Percentiles rank a stretch among this genome's conserved stretches.
These are phyloP conservation scores for Romanogobio albipinnatus DNA, from an alignment of 2,113 vertebrate genomes.

Conservation along the genomic window DNA sequence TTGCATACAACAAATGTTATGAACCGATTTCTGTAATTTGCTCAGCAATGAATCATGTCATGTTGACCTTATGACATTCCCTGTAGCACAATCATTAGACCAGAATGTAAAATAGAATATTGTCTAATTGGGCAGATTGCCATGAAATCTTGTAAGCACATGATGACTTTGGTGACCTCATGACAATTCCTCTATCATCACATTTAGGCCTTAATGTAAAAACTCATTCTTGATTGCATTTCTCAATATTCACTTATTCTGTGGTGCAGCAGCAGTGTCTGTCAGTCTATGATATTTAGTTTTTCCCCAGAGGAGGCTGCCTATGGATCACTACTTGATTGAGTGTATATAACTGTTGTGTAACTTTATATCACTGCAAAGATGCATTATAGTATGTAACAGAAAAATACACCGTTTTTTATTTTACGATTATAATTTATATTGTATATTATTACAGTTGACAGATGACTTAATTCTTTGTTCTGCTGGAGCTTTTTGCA, in stretches of 20 bases:
- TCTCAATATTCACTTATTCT: not conserved
- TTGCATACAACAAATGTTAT: not conserved
- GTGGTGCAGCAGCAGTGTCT: too few species aligned
- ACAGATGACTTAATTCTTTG: not conserved
- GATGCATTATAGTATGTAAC: too few species aligned
- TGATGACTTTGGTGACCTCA: not conserved
- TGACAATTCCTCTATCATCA: not conserved
- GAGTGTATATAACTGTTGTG: too few species aligned
- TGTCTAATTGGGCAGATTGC: too few species aligned
- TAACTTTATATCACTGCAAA: too few species aligned
- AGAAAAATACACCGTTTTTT: too few species aligned
- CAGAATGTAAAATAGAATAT: not conserved
- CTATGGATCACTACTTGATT: too few species aligned
- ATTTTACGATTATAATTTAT: not conserved
- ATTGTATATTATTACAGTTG: not conserved
- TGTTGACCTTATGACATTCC: not conserved
- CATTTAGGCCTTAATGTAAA: not conserved
- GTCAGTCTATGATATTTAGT: too few species aligned
- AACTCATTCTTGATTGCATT: not conserved
- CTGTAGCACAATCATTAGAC: not conserved
- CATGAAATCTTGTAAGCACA: not conserved
- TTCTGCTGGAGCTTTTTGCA: not conserved
- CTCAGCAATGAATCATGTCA: not conserved
- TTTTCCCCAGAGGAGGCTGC: too few species aligned
- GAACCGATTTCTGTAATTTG: not conserved